These are phyloP conservation scores for Trissolcus japonicus DNA, from an alignment of 2,888 invertebrate genomes.

Conservation along the genomic window DNA sequence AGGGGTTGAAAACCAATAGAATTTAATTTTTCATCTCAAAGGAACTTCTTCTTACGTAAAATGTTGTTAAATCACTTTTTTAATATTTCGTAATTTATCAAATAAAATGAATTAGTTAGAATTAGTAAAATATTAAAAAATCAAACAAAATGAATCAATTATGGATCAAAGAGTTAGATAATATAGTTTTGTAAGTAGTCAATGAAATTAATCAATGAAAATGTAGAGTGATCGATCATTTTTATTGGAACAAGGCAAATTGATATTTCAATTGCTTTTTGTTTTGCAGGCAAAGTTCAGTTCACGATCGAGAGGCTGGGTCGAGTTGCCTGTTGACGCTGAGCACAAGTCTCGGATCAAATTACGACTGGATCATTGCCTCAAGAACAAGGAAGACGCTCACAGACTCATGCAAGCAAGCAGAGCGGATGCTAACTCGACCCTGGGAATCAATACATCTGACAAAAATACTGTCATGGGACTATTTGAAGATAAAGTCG, in stretches of 20 bases:
- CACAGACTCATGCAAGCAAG: conserved; percentile 65
- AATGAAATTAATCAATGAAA: conserved; percentile 1
- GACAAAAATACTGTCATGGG: conserved; percentile 76
- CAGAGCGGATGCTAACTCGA: conserved; percentile 54
- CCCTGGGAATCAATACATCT: conserved; percentile 72
- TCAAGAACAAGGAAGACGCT: conserved; percentile 73
- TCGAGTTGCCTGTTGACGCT: conserved; percentile 80
- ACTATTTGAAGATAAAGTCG: conserved; percentile 79
- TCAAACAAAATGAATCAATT: not conserved
- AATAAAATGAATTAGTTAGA: too few species aligned
- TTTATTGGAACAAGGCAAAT: conserved; percentile 7
- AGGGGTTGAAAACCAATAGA: not conserved
- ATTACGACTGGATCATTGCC: conserved; percentile 80
- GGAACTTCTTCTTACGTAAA: too few species aligned
- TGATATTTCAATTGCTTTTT: conserved; percentile 45
- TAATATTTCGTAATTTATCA: too few species aligned
- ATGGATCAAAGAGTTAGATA: not conserved
- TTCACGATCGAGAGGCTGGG: conserved; percentile 88
- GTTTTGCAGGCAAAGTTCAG: conserved; percentile 85
- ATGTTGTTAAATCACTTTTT: too few species aligned
- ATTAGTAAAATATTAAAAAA: too few species aligned
- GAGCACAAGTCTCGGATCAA: conserved; percentile 80
- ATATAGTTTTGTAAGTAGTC: not conserved
- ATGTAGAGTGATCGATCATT: conserved; percentile 1
- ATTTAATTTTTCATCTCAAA: not conserved